A percentile compares a stretch with the other conserved stretches of the same genome.
Evolutionary conservation across 2,888 invertebrate species (phyloP).

Genomic region (Nomada fabriciana): DNA sequence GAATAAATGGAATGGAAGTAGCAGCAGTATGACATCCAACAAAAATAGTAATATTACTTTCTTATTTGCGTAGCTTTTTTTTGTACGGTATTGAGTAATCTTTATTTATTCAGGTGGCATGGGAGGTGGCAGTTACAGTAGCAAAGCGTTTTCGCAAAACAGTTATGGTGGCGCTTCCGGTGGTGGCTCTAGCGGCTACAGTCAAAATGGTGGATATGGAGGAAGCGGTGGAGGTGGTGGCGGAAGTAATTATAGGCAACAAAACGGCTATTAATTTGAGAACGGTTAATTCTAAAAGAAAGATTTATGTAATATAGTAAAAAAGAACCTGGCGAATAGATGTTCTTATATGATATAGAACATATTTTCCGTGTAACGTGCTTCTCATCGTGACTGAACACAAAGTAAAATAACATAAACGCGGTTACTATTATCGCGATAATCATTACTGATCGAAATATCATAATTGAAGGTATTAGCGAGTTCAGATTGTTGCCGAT

Average conservation of each 20-base stretch:
- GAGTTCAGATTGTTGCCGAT: slow-evolving; percentile 18
- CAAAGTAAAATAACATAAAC: slow-evolving; percentile 32
- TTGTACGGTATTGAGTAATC: not conserved
- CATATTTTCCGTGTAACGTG: slow-evolving; percentile 48
- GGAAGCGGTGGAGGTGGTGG: slow-evolving; percentile 66
- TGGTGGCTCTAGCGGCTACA: slow-evolving; percentile 70
- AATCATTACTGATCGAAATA: not conserved
- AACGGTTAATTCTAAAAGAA: slow-evolving; percentile 37
- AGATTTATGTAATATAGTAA: slow-evolving; percentile 63
- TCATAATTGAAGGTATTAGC: slow-evolving; percentile 26
- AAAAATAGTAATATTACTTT: slow-evolving; percentile 28
- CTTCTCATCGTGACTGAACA: slow-evolving; percentile 46
- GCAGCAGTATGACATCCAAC: slow-evolving; percentile 67
- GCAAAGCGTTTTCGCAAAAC: slow-evolving; percentile 78
- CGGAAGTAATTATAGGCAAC: slow-evolving; percentile 75
- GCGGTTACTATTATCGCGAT: slow-evolving; percentile 17
- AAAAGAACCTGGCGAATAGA: slow-evolving; percentile 31
- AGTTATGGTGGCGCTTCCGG: slow-evolving; percentile 72
- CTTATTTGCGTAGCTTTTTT: not conserved
- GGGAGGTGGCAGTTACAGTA: slow-evolving; percentile 72
- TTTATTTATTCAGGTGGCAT: slow-evolving; percentile 64
- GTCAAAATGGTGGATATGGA: slow-evolving; percentile 78
- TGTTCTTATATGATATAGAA: slow-evolving; percentile 26
- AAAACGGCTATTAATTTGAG: slow-evolving; percentile 79
- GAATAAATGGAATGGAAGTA: slow-evolving; percentile 77